phyloP scores from a whole-genome alignment of 1,140 invertebrate genomes.

The Anoplolepis gracilipes region DNA sequence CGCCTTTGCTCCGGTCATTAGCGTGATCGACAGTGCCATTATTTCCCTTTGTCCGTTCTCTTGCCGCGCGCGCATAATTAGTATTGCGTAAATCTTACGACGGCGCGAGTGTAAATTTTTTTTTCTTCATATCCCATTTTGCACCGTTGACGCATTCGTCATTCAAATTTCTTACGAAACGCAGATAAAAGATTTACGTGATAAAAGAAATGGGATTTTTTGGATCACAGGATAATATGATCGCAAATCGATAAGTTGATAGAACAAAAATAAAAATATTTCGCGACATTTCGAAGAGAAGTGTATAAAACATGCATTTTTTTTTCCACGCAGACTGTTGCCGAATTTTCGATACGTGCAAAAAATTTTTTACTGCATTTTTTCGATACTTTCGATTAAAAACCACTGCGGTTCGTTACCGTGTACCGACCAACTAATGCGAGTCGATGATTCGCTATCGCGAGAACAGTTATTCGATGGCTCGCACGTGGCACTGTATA shows the following conservation, averaged over 20 bases:
- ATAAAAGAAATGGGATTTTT: slow-evolving; percentile 1
- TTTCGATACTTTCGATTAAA: slow-evolving; percentile 47
- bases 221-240: neutral
- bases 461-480: slow-evolving; percentile 40
- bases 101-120: slow-evolving; percentile 15
- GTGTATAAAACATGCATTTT: neutral
- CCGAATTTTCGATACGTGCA: neutral
- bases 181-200: neutral
- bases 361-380: neutral
- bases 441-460: slow-evolving; percentile 40
- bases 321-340: too few species aligned
- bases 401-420: slow-evolving; percentile 4
- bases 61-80: slow-evolving; percentile 69
- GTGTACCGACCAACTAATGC: neutral
- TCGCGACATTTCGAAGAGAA: neutral
- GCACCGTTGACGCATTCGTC: neutral
- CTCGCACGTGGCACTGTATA: slow-evolving; percentile 54
- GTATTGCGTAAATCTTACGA: slow-evolving; percentile 69
- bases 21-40: slow-evolving; percentile 74
- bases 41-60: slow-evolving; percentile 70
- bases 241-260: neutral
- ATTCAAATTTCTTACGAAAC: slow-evolving; percentile 49
- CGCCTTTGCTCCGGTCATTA: slow-evolving; percentile 69
- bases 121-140: slow-evolving; percentile 31
- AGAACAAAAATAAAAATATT: neutral